Evolutionary conservation across 1,140 invertebrate genomes (phyloP).

Genomic region (Cephus cinctus): DNA sequence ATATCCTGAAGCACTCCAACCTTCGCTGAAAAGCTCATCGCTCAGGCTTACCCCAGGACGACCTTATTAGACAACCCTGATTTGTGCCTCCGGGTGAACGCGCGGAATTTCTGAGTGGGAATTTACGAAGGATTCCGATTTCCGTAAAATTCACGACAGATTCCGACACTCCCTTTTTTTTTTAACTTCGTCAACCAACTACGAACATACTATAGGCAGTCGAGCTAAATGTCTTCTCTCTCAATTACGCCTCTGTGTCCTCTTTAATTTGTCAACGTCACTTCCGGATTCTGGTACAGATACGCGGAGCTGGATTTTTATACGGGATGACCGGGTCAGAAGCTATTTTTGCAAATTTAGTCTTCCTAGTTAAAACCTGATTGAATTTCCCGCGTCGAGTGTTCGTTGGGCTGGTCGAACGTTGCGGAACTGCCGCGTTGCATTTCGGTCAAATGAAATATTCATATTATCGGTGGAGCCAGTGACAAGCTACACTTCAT

Average conservation of each 20-base stretch:
- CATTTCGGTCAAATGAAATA: constrained; percentile 30
- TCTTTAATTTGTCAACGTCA: too few species aligned
- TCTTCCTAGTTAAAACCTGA: constrained; percentile 19
- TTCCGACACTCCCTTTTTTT: too few species aligned
- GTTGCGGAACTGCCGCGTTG: constrained; percentile 14
- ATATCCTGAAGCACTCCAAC: constrained; percentile 18
- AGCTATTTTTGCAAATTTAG: constrained; percentile 25
- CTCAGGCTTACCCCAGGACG: constrained; percentile 43
- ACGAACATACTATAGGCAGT: too few species aligned
- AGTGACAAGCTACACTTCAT: constrained; percentile 26
- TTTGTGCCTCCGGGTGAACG: constrained; percentile 43
- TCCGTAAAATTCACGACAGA: too few species aligned
- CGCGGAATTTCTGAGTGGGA: constrained; percentile 38
- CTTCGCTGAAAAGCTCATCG: constrained; percentile 29
- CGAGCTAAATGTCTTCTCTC: too few species aligned
- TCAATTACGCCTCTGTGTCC: too few species aligned
- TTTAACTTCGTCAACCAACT: too few species aligned
- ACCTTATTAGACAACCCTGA: constrained; percentile 48
- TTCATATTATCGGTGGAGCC: constrained; percentile 26
- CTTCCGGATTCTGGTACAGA: too few species aligned
- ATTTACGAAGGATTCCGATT: too few species aligned
- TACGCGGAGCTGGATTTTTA: too few species aligned
- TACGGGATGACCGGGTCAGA: too few species aligned
- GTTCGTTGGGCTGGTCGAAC: constrained; percentile 13
- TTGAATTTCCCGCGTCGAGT: constrained; percentile 22